Base-by-base conservation (phyloP, 2,888 invertebrate species). In the Gisinianus flammeolus region DNA sequence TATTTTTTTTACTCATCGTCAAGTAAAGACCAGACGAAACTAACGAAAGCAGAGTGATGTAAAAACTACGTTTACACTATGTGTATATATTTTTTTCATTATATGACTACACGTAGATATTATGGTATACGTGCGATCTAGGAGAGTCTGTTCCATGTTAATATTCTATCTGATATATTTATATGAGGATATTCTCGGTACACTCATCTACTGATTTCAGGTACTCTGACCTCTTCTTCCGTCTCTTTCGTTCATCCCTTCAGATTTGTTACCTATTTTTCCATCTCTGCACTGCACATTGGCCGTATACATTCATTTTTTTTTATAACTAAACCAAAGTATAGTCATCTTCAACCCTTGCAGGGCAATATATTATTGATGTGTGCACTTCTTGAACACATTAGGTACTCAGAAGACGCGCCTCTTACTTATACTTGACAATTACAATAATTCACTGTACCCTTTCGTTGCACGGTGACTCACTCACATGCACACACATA, bases 361-460 rank as follows among this genome's bases (percentile, higher is more conserved):
- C 8, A 54, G n/a, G n/a, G 54, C 19, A 54, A 54, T 54, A n/a
- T n/a, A 54, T 54, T 54, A 54, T 54, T 54, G 54, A 54, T 54
- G 54, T 68, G 68, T 68, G 24, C 35, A 19, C 35, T 68, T 68
- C 19, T 70, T 70, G 69, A 70, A 52, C 52, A 52, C 44, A 70
- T 70, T 70, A 70, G 52, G 28, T 66, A 28, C 66, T 66, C n/a
- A 31, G n/a, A 26, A 22, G 52, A 44, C 71, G 12, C 56, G 54
- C 56, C 56, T 71, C 58, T 71, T 52, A 54, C 52, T 71, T 58
- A 67, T 44, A 24, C 69, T 70, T 70, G 69, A 70, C 69, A 70
- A 70, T 52, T 58, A 71, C 52, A 71, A 71, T 56, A 71, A 71
- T 52, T 56, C 58, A 71, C 71, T 71, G 52, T 70, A 70, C 69